These are phyloP conservation scores for Steatornis caripensis DNA, from an alignment of 2,113 vertebrate species.

Conservation along the genomic window DNA sequence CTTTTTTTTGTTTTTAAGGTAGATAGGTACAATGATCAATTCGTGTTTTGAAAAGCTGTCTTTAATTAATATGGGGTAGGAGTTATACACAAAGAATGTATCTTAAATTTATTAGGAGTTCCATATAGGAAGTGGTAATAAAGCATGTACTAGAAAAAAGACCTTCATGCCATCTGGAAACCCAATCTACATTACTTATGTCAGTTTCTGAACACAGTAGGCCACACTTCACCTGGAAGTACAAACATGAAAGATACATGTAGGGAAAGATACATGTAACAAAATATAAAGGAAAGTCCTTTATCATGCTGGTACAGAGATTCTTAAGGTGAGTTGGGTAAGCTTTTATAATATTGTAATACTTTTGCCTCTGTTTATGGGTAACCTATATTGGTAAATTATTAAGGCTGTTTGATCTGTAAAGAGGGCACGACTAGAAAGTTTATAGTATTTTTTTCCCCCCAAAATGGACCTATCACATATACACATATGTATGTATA, in stretches of 20 bases:
- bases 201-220: not conserved
- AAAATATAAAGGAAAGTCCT: not conserved
- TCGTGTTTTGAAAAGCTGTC: not conserved
- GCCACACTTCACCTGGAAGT: not conserved
- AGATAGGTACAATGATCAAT: not conserved
- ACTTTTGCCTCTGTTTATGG: not conserved
- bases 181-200: not conserved
- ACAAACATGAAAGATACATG: not conserved
- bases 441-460: not conserved
- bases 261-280: accelerated
- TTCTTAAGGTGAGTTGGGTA: not conserved
- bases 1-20: not conserved
- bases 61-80: not conserved
- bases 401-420: not conserved
- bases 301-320: not conserved
- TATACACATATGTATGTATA: not conserved
- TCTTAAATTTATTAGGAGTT: not conserved
- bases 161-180: not conserved
- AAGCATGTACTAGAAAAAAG: not conserved
- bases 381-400: not conserved
- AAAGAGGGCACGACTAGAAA: not conserved
- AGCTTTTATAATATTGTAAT: not conserved
- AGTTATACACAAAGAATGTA: not conserved
- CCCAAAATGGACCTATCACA: not conserved
- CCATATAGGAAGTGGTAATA: not conserved